Evolutionary conservation across 30 jellyfish, hydroid and myxozoan species (phyloP), one percentile per base, ranked within the genome.

Genomic region (Aurelia aurita): DNA sequence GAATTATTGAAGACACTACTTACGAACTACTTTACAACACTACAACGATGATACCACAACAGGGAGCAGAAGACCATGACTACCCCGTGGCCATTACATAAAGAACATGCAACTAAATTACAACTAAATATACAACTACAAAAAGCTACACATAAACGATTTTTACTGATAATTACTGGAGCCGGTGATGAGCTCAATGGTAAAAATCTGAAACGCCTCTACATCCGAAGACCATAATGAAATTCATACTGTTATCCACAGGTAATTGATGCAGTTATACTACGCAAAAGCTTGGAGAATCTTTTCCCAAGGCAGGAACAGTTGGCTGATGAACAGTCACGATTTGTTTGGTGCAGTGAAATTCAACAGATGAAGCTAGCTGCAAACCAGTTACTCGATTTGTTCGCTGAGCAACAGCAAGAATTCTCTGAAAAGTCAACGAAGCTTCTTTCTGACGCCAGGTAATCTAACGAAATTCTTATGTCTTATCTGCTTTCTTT

Each of bases 321-420:
- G 15, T 28, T 86, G 43, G 20, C 60, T 43, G 77, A 74, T 21
- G 69, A 74, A 46, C 95, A 74, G 39, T 6, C 18, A 28, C 58
- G 85, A 11, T 86, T 71, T 51, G 22, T 15, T n/a, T 86, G 95
- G 95, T 55, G 80, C 46, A 21, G 32, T 14, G 70, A 66, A 0
- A 72, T 86, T 23, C 80, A 86, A 20, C 86, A 76, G 43, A 66
- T 86, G 29, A 86, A 74, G 62, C 62, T 72, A 46, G 77, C 73
- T 43, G 65, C 88, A 6, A 26, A 74, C 18, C 85, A 74, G 78
- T 29, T 86, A 9, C 54, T 86, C 46, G 49, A 64, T 51, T 80
- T 73, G 44, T 58, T 39, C 1, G n/a, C 61, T 0, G 21, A 67
- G 23, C 29, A 74, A 28, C 72, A 12, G 15, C 69, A 44, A 9